phyloP scores from a whole-genome alignment of 2,888 invertebrate genomes.

The Falcaria lacertinaria region DNA sequence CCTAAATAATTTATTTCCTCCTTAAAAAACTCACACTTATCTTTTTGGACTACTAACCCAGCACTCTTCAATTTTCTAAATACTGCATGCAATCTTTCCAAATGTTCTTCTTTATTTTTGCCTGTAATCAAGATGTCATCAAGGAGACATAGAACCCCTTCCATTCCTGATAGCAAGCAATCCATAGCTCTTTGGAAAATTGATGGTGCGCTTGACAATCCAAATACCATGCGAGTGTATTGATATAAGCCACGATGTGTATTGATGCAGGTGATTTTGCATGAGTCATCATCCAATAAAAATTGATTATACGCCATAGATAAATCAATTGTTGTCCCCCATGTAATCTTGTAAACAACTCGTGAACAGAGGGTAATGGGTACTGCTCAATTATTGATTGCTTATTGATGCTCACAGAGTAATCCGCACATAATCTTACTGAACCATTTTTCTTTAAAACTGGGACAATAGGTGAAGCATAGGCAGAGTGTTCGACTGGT shows the following conservation, averaged over 20 bases:
- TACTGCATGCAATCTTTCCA: constrained; percentile 9
- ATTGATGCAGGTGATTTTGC: constrained; percentile 9
- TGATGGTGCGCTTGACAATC: constrained; percentile 4
- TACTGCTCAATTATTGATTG: constrained; percentile 13
- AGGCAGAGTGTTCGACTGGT: constrained; percentile 12
- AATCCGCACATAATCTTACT: constrained; percentile 8
- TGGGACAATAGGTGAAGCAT: background rate
- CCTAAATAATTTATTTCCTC: constrained; percentile 12
- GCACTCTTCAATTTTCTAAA: constrained; percentile 11
- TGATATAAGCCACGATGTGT: constrained; percentile 9
- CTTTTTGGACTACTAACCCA: constrained; percentile 10
- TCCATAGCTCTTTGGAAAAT: constrained; percentile 11
- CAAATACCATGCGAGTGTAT: constrained; percentile 5
- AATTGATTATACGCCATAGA: constrained; percentile 11
- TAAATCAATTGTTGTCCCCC: constrained; percentile 13
- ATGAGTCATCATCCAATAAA: constrained; percentile 8
- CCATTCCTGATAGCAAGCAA: constrained; percentile 9
- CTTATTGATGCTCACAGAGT: constrained; percentile 10
- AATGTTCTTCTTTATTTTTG: constrained; percentile 2
- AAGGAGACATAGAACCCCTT: constrained; percentile 11
- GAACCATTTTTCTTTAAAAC: constrained; percentile 4
- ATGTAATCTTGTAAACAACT: constrained; percentile 15
- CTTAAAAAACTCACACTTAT: constrained; percentile 17
- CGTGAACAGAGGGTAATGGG: constrained; percentile 12
- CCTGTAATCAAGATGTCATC: constrained; percentile 14